Conservation (phyloP, 2,888 invertebrate species). For the Pedicia rivosa region DNA sequence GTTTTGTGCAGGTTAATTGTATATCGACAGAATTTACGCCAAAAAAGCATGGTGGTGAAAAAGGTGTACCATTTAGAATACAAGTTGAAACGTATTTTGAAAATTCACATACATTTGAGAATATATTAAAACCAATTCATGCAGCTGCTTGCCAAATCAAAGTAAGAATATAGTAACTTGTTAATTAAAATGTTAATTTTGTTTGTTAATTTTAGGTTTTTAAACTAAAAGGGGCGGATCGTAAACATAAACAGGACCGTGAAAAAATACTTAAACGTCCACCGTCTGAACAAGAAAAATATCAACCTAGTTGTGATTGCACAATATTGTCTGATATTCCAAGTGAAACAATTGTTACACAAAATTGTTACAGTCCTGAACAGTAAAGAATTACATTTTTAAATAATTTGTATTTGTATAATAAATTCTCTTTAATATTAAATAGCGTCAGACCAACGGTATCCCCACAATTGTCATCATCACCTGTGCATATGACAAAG, state of each 20-base stretch:
- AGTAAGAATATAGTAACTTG: constrained; percentile 56
- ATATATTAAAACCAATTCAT: constrained; percentile 50
- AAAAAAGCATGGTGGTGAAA: constrained; percentile 95
- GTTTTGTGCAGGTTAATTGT: constrained; percentile 49
- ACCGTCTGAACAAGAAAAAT: constrained; percentile 72
- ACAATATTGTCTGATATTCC: constrained; percentile 83
- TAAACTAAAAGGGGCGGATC: constrained; percentile 88
- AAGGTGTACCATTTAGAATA: constrained; percentile 91
- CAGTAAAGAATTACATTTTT: constrained; percentile 22
- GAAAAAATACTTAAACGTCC: constrained; percentile 85
- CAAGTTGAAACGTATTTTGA: constrained; percentile 72
- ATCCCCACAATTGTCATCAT: constrained; percentile 26
- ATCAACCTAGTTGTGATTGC: constrained; percentile 89
- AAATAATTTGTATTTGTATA: not conserved
- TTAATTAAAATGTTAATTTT: constrained; percentile 2
- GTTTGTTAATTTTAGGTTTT: too few relatives aligned
- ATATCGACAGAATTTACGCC: constrained; percentile 97
- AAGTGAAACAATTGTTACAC: constrained; percentile 21
- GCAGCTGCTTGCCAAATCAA: constrained; percentile 91
- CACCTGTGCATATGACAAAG: constrained; percentile 30
- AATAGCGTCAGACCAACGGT: constrained; percentile 24
- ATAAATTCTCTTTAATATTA: too few relatives aligned
- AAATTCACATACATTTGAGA: constrained; percentile 18
- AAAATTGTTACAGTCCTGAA: constrained; percentile 27
- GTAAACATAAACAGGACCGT: constrained; percentile 92